Evolutionary conservation across 2,113 vertebrate species (phyloP).

Genomic region (Paralichthys olivaceus): DNA sequence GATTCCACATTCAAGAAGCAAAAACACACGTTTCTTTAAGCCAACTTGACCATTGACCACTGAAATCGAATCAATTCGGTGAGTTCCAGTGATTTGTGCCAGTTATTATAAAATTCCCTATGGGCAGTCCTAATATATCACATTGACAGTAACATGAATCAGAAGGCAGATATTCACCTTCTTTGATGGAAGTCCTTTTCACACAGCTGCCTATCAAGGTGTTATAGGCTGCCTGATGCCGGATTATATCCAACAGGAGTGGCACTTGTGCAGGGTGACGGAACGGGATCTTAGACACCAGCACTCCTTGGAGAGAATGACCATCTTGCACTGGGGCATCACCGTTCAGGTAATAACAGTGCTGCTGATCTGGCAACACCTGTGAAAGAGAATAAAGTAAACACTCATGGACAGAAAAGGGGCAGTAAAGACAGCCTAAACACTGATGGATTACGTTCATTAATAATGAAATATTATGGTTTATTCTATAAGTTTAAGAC

Average conservation of each 20-base stretch:
- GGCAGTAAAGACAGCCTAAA: no score
- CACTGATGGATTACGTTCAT: no score
- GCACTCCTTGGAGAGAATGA: conserved; percentile 89
- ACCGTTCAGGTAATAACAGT: conserved; percentile 98
- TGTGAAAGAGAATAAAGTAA: conserved; percentile 54
- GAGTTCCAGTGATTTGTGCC: no score
- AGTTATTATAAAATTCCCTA: no score
- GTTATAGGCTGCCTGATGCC: conserved; percentile 96
- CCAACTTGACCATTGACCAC: no score
- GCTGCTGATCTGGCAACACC: conserved; percentile 97
- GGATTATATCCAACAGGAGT: conserved; percentile 89
- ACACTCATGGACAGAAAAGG: background rate
- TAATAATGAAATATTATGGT: no score
- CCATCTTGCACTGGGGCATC: conserved; percentile 96
- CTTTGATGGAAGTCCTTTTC: conserved; percentile 91
- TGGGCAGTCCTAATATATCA: no score
- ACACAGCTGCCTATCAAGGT: conserved; percentile 96
- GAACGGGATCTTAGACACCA: conserved; percentile 94
- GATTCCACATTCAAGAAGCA: no score
- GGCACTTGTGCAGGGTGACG: conserved; percentile 95
- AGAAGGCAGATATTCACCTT: conserved; percentile 82
- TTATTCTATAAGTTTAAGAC: no score
- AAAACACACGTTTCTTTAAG: no score
- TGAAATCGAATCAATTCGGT: no score
- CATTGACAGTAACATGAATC: background rate